phyloP scores from a whole-genome alignment of 2,113 vertebrate genomes.

The Pholis gunnellus region DNA sequence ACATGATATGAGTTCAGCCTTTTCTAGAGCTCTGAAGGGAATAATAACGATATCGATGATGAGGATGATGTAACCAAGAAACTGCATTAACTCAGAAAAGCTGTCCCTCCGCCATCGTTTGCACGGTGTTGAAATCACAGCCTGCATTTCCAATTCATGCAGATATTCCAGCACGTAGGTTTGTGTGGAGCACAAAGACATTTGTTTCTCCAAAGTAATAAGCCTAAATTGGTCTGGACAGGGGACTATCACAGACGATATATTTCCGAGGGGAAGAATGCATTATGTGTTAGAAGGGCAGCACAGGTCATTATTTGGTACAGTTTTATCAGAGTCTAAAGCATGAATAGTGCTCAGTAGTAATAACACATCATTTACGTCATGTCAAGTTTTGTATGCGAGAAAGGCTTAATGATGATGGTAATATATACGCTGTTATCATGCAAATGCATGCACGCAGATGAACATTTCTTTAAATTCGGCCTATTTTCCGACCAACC shows the following conservation, averaged over 20 bases:
- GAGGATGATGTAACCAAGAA: conserved; percentile 25
- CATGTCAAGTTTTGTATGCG: conserved; percentile 15
- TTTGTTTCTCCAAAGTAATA: conserved; percentile 52
- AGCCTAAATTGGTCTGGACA: conserved; percentile 55
- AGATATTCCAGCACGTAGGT: neutral
- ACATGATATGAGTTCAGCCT: conserved; percentile 12
- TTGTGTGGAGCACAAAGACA: conserved; percentile 18
- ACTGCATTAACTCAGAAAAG: conserved; percentile 13
- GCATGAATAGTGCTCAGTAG: conserved; percentile 19
- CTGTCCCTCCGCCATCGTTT: conserved; percentile 17
- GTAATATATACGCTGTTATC: conserved; percentile 6
- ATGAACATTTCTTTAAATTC: conserved; percentile 10
- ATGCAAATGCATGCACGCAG: conserved; percentile 18
- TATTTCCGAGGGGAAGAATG: conserved; percentile 25
- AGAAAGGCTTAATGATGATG: neutral
- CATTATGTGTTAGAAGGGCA: conserved; percentile 38
- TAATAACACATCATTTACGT: conserved; percentile 37
- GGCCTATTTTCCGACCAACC: neutral
- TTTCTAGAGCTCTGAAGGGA: conserved; percentile 30
- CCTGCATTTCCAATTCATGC: conserved; percentile 2
- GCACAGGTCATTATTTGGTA: conserved; percentile 22
- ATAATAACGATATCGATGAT: conserved; percentile 8
- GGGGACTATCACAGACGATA: conserved; percentile 75
- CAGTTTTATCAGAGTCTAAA: conserved; percentile 12
- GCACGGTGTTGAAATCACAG: neutral